A percentile compares a stretch with the other conserved stretches of the same genome.
phyloP scores from a whole-genome alignment of 2,888 invertebrate genomes.

The Rhaphigaster nebulosa region DNA sequence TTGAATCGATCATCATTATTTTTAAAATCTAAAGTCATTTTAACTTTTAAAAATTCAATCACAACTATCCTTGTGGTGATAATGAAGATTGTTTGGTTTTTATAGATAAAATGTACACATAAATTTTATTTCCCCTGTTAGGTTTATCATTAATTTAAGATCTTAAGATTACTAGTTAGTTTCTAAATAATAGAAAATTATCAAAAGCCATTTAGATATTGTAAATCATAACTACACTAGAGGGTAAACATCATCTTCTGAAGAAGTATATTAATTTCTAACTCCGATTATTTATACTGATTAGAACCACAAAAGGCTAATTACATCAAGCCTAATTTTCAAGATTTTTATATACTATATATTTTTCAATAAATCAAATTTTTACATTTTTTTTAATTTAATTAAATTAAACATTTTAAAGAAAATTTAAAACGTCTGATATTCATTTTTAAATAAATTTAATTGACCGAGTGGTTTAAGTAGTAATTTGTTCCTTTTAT shows the following conservation, averaged over 20 bases:
- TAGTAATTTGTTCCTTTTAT: not conserved
- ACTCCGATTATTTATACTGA: not conserved
- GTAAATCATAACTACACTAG: not conserved
- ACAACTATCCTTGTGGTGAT: not conserved
- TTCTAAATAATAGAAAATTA: not conserved
- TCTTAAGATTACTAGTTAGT: constrained; percentile 2
- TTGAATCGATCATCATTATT: not conserved
- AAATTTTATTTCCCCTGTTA: not conserved
- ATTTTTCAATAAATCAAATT: not conserved
- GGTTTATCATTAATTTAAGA: constrained; percentile 6
- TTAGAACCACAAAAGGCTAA: not conserved
- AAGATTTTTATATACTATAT: too few species aligned
- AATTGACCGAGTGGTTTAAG: not conserved
- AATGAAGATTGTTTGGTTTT: not conserved
- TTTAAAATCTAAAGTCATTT: not conserved
- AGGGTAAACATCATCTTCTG: not conserved
- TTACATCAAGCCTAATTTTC: not conserved
- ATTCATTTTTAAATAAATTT: too few species aligned
- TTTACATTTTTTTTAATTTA: not conserved
- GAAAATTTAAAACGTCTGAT: not conserved
- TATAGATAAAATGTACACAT: not conserved
- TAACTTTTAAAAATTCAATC: not conserved
- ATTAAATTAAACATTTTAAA: not conserved
- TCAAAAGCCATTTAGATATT: constrained; percentile 20
- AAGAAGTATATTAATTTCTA: not conserved